Conservation (phyloP, 1,140 invertebrate genomes). For the Micrasema minimum region DNA sequence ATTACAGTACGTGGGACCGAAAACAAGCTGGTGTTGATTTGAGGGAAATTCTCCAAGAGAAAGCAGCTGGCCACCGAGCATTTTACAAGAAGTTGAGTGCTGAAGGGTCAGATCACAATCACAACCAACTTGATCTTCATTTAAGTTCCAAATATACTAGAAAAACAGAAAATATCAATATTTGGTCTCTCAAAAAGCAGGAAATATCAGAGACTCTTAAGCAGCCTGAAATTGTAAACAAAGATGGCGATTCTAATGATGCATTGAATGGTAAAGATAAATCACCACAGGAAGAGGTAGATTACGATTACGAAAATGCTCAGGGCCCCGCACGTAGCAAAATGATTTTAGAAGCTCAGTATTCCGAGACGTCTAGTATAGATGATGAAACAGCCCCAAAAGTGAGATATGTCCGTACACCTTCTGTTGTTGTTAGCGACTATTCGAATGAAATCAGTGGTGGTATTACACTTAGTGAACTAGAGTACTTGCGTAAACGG, state of each 20-base stretch:
- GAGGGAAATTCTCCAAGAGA: conserved; percentile 63
- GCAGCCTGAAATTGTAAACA: not conserved
- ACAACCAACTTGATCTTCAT: conserved; percentile 3
- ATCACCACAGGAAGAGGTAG: conserved; percentile 38
- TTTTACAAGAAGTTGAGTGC: conserved; percentile 64
- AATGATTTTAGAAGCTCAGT: conserved; percentile 62
- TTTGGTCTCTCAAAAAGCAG: conserved; percentile 44
- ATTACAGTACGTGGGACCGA: not conserved
- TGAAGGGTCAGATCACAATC: conserved; percentile 58
- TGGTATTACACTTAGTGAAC: conserved; percentile 74
- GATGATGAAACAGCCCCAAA: conserved; percentile 44
- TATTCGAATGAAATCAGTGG: conserved; percentile 79
- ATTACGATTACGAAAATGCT: conserved; percentile 42
- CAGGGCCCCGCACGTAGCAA: conserved; percentile 55
- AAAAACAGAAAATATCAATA: conserved; percentile 15
- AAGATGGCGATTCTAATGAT: not conserved
- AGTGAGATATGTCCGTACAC: conserved; percentile 76
- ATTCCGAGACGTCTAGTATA: conserved; percentile 57
- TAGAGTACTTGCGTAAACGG: conserved; percentile 59
- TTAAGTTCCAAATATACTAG: not conserved
- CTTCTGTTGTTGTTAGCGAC: conserved; percentile 85
- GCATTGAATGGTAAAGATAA: not conserved
- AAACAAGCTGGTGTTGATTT: conserved; percentile 58
- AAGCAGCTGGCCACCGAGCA: conserved; percentile 63
- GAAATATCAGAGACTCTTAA: not conserved